Percentiles rank a stretch among this genome's conserved stretches.
phyloP scores from a whole-genome alignment of 1,140 invertebrate species.

The Stegodyphus dumicola region DNA sequence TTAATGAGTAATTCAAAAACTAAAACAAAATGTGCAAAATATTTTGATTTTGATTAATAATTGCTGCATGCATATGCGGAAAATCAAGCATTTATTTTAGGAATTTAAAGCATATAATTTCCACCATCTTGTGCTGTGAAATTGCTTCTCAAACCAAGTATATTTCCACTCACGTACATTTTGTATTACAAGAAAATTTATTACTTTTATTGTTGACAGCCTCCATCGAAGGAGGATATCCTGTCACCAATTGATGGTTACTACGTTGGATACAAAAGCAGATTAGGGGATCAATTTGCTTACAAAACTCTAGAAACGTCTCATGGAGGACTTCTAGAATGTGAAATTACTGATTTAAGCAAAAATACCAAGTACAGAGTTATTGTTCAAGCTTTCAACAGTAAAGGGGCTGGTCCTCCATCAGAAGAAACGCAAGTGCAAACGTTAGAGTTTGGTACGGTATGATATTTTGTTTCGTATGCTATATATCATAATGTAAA shows the following conservation, averaged over 20 bases:
- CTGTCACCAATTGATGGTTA: slow-evolving; percentile 75
- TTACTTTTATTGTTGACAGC: slow-evolving; percentile 20
- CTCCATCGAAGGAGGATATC: slow-evolving; percentile 63
- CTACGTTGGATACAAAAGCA: slow-evolving; percentile 73
- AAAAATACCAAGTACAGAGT: slow-evolving; percentile 67
- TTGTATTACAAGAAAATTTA: too few relatives aligned
- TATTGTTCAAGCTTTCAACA: slow-evolving; percentile 69
- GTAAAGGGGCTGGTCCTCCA: slow-evolving; percentile 76
- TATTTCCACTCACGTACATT: too few relatives aligned
- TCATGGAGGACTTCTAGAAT: slow-evolving; percentile 48
- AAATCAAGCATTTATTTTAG: too few relatives aligned
- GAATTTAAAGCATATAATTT: not conserved
- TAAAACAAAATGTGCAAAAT: too few relatives aligned
- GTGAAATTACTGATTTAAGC: slow-evolving; percentile 63
- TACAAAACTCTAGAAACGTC: slow-evolving; percentile 62
- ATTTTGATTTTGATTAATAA: too few relatives aligned
- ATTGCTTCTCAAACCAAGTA: too few relatives aligned
- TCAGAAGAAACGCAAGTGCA: slow-evolving; percentile 79
- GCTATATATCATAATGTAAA: not conserved
- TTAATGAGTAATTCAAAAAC: too few relatives aligned
- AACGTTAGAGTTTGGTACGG: slow-evolving; percentile 73
- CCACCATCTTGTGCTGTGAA: not conserved
- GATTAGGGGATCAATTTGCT: slow-evolving; percentile 65
- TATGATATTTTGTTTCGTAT: slow-evolving; percentile 1
- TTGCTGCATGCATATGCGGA: too few relatives aligned